phyloP scores from a whole-genome alignment of 2,888 invertebrate species.

The Ornithoptera priamus region DNA sequence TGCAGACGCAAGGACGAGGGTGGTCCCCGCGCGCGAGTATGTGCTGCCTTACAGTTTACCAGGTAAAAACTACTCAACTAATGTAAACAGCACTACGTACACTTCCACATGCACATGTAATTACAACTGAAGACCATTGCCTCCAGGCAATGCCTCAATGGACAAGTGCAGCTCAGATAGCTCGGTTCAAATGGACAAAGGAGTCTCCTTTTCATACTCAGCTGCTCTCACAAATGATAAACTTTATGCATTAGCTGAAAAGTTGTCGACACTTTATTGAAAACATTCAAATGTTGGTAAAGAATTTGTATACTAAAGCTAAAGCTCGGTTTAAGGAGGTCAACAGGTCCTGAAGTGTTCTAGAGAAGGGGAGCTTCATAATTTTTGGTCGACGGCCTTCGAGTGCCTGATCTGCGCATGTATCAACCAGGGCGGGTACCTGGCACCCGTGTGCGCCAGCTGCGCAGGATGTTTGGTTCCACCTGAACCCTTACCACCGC shows the following conservation, averaged over 20 bases:
- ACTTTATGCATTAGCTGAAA: no score
- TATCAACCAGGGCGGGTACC: constrained; percentile 40
- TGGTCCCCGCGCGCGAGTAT: constrained; percentile 44
- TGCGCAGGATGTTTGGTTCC: constrained; percentile 46
- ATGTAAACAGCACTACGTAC: no score
- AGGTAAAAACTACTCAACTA: constrained; percentile 41
- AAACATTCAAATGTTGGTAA: no score
- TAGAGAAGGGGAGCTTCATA: constrained; percentile 53
- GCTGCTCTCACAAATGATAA: no score
- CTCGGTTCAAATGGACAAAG: no score
- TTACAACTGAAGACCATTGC: no score
- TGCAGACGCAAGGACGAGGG: constrained; percentile 47
- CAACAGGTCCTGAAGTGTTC: constrained; percentile 44
- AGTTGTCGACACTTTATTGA: no score
- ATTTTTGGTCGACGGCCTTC: constrained; percentile 42
- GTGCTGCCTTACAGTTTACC: constrained; percentile 45
- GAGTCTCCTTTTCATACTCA: no score
- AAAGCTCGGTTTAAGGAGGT: constrained; percentile 41
- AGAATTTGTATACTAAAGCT: not conserved
- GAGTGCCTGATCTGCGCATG: constrained; percentile 62
- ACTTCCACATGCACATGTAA: no score
- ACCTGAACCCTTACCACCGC: constrained; percentile 27
- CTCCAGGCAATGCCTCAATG: no score
- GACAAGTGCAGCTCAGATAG: no score
- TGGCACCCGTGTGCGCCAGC: constrained; percentile 53